Percentiles rank a stretch among this genome's conserved stretches.
These are phyloP conservation scores for Limnephilus marmoratus DNA, from an alignment of 2,888 invertebrate genomes.

Conservation along the genomic window DNA sequence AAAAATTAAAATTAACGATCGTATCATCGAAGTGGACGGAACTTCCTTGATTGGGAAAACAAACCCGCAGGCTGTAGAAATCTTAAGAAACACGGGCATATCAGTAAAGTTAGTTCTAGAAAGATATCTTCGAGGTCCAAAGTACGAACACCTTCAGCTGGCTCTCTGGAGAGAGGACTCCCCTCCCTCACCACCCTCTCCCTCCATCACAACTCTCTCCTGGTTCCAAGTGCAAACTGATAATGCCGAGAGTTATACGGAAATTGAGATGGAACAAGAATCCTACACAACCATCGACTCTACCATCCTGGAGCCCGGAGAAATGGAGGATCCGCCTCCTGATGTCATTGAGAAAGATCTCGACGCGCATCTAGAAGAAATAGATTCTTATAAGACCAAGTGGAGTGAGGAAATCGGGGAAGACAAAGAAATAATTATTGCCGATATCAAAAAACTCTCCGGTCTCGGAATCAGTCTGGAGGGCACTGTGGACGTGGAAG, in stretches of 20 bases:
- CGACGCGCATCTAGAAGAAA: slow-evolving; percentile 83
- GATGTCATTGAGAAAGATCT: slow-evolving; percentile 75
- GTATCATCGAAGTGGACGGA: slow-evolving; percentile 97
- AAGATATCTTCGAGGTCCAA: slow-evolving; percentile 94
- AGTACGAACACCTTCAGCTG: slow-evolving; percentile 93
- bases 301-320: slow-evolving; percentile 80
- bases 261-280: slow-evolving; percentile 87
- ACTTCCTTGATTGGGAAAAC: slow-evolving; percentile 92
- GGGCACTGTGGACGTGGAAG: slow-evolving; percentile 98
- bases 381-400: slow-evolving; percentile 86
- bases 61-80: slow-evolving; percentile 97
- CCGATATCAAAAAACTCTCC: slow-evolving; percentile 93
- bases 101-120: slow-evolving; percentile 93
- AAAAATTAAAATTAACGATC: slow-evolving; percentile 95
- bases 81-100: slow-evolving; percentile 94
- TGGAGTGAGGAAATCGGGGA: slow-evolving; percentile 89
- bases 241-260: slow-evolving; percentile 75
- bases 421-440: slow-evolving; percentile 92
- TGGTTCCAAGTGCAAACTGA: slow-evolving; percentile 90
- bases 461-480: slow-evolving; percentile 98
- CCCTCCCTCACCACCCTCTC: slow-evolving; percentile 81
- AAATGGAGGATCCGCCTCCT: slow-evolving; percentile 76
- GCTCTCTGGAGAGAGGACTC: slow-evolving; percentile 83
- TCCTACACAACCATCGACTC: slow-evolving; percentile 90
- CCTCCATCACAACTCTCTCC: slow-evolving; percentile 89